Conservation (phyloP, 2,888 invertebrate genomes). For the Pherbina coryleti region DNA sequence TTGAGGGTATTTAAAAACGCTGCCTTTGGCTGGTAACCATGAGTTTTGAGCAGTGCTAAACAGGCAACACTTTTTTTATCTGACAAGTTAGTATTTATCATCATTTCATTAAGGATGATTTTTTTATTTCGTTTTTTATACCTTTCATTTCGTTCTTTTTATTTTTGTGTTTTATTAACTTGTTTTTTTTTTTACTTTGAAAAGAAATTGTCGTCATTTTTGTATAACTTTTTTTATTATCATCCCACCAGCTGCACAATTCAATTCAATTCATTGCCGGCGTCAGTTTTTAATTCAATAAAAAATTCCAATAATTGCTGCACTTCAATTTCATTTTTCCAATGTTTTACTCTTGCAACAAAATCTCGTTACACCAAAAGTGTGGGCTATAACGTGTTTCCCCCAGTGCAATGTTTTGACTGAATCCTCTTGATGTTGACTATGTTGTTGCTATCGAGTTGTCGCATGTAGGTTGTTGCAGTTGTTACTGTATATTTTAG, state of each 20-base stretch:
- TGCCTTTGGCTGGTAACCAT: not conserved
- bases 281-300: constrained; percentile 60
- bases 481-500: no score
- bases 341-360: not conserved
- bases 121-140: not conserved
- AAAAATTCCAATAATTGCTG: constrained; percentile 54
- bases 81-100: not conserved
- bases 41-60: not conserved
- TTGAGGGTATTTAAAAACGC: not conserved
- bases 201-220: not conserved
- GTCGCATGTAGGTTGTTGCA: constrained; percentile 51
- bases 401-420: not conserved
- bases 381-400: not conserved
- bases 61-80: not conserved
- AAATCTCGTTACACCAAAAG: not conserved
- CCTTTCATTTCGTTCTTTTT: not conserved
- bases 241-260: not conserved
- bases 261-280: constrained; percentile 49
- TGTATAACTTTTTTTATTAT: not conserved
- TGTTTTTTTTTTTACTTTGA: not conserved
- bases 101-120: no score
- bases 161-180: not conserved
- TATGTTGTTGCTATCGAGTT: constrained; percentile 46
- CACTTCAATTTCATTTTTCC: constrained; percentile 20
- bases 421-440: constrained; percentile 39